phyloP scores from a whole-genome alignment of 2,113 vertebrate genomes.

The Cyanoderma ruficeps region DNA sequence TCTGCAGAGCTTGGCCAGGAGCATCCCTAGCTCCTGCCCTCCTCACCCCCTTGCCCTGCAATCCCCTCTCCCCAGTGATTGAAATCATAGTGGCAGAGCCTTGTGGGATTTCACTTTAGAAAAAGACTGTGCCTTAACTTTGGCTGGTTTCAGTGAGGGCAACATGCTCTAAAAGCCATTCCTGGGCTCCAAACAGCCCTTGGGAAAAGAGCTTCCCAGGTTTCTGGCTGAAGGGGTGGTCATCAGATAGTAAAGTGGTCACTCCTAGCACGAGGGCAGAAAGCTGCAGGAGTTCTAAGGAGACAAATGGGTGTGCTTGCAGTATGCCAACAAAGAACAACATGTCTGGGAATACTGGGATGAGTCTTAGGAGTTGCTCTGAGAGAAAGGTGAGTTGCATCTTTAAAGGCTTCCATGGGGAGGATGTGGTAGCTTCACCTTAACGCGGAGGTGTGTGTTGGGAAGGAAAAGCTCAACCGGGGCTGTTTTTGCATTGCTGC shows the following conservation, averaged over 20 bases:
- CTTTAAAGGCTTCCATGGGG: background rate
- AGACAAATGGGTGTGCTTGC: background rate
- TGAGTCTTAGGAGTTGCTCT: background rate
- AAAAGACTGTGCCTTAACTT: background rate
- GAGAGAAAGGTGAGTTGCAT: background rate
- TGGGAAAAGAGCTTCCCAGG: background rate
- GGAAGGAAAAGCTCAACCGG: background rate
- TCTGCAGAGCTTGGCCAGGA: background rate
- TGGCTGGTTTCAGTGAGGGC: background rate
- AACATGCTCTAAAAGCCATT: background rate
- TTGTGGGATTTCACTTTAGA: background rate
- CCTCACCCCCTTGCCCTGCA: background rate
- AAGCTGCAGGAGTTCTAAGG: background rate
- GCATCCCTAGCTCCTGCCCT: background rate
- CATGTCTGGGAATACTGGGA: background rate
- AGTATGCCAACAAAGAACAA: background rate
- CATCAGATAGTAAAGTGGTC: background rate
- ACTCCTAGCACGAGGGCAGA: background rate
- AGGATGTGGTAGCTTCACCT: background rate
- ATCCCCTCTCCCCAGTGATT: background rate
- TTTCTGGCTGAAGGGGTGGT: background rate
- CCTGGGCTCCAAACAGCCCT: background rate
- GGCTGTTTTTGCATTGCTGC: background rate
- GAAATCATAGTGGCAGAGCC: background rate
- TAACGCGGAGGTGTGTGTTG: accelerated